phyloP scores from a whole-genome alignment of 2,888 invertebrate species.

The Mactromeris polynyma region DNA sequence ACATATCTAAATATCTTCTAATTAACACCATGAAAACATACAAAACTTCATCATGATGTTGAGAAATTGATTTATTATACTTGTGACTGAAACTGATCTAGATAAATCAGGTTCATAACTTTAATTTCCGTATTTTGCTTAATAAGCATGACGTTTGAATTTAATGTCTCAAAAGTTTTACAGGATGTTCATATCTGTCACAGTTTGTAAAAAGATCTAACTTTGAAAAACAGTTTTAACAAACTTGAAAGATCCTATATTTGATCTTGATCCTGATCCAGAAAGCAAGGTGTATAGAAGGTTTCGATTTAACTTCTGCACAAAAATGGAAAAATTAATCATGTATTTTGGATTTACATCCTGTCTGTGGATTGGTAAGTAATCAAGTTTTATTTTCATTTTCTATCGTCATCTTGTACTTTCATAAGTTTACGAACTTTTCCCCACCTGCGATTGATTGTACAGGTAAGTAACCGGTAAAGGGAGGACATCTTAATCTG shows the following conservation, averaged over 20 bases:
- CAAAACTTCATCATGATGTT: no score
- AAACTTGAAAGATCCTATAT: neutral
- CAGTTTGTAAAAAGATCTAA: no score
- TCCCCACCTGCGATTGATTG: constrained; percentile 19
- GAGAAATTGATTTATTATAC: no score
- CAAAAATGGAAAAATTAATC: neutral
- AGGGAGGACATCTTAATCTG: constrained; percentile 16
- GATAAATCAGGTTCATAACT: no score
- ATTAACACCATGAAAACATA: no score
- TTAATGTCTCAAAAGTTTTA: no score
- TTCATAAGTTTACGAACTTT: constrained; percentile 8
- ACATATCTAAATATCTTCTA: no score
- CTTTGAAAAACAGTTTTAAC: no score
- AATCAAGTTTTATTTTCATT: neutral
- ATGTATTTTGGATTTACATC: neutral
- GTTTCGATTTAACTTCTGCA: neutral
- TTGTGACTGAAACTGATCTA: no score
- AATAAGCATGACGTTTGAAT: no score
- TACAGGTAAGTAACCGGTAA: constrained; percentile 14
- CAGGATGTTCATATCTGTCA: no score
- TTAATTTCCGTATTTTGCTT: no score
- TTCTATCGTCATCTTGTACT: neutral
- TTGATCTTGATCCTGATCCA: neutral
- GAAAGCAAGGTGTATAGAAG: constrained; percentile 7
- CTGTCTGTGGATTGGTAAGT: neutral